These are phyloP conservation scores for Cyclopterus lumpus DNA, from an alignment of 2,797 vertebrate species.

Conservation along the genomic window DNA sequence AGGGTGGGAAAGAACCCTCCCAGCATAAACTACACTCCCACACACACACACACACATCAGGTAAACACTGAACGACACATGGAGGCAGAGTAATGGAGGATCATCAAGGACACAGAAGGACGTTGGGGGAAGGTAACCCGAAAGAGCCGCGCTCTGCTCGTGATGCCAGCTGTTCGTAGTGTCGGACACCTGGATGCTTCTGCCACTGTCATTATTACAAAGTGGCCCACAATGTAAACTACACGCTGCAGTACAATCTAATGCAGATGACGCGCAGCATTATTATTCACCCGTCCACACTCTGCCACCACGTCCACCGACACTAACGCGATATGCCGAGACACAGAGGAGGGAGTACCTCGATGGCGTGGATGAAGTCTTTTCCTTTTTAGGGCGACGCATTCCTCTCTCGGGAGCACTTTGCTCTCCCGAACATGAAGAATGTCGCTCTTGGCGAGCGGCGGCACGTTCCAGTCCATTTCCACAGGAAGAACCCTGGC, in stretches of 20 bases:
- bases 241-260: constrained; percentile 53
- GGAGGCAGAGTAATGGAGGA: constrained; percentile 27
- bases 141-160: constrained; percentile 31
- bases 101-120: constrained; percentile 65
- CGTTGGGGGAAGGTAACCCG: constrained; percentile 31
- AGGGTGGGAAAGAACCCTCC: constrained; percentile 26
- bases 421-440: too few relatives aligned
- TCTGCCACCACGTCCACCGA: too few relatives aligned
- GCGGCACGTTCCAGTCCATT: background rate
- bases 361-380: too few relatives aligned
- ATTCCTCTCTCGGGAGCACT: too few relatives aligned
- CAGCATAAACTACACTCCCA: constrained; percentile 30
- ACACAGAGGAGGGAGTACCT: too few relatives aligned
- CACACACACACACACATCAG: constrained; percentile 14
- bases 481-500: background rate
- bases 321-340: too few relatives aligned
- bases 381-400: too few relatives aligned
- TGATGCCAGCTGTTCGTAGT: constrained; percentile 34
- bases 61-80: constrained; percentile 35
- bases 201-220: constrained; percentile 50
- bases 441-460: constrained; percentile 1
- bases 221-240: constrained; percentile 59
- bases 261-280: constrained; percentile 53
- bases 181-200: too few relatives aligned
- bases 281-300: too few relatives aligned